Evolutionary conservation across 2,888 invertebrate species (phyloP), one percentile per base, ranked within the genome.

Genomic region (Pristionchus exspectatus): DNA sequence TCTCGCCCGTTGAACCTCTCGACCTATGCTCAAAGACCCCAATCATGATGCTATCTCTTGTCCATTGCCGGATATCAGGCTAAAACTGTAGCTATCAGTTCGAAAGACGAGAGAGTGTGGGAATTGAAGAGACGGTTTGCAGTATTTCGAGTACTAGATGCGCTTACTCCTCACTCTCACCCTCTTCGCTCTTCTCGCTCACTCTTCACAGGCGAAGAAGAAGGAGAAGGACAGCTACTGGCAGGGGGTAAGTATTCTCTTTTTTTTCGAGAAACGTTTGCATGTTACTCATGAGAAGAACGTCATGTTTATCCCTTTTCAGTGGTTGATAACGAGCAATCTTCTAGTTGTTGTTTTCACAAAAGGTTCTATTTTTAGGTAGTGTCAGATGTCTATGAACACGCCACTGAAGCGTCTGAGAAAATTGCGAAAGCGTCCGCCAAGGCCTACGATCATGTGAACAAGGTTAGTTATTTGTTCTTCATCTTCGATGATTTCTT

Each of bases 181-280:
- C 14, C 38, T 74, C 24, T 18, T 38, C 44, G 10, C 38, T 38
- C 74, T 74, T 44, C 74, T 74, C 38, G 3, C 44, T 12, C 74
- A 74, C 24, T 27, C 74, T 30, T 44, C 74, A 2, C 33, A 21
- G 4, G 21, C 74, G 3, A 74, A 74, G 74, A 74, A 72, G 69
- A 72, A 72, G 69, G 30, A 72, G 33, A 33, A 72, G 74, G 24
- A 74, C 1, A 74, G 74, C 21, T 30, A 74, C 74, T 74, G 74
- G 74, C 33, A 74, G 33, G 24, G 21, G 9, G 74, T 74, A 14
- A 74, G 74, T 74, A 18, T 4, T 0, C 2, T 63, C 21, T 3
- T 24, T 63, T 63, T 24, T 63, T 63, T 10, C 10, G 24, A 63
- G n/a, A 21, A 63, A n/a, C 21, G 21, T 12, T 21, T 21, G 38